Evolutionary conservation across 2,797 vertebrate species (phyloP).

Genomic region (Intellagama lesueurii): DNA sequence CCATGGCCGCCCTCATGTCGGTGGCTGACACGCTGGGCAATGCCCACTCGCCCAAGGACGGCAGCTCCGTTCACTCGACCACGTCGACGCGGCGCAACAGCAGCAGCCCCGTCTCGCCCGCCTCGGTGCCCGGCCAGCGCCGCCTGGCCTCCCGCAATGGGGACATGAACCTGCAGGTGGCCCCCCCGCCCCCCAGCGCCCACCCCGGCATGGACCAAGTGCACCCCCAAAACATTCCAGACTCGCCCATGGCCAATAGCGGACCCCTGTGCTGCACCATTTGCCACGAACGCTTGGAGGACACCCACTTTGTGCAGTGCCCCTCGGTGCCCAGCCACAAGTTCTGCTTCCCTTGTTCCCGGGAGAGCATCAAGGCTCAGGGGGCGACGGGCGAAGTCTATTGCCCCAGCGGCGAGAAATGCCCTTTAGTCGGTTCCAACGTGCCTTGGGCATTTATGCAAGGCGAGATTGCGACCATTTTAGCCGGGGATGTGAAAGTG

Average conservation of each 20-base stretch:
- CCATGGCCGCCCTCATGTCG: constrained; percentile 94
- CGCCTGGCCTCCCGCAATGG: constrained; percentile 90
- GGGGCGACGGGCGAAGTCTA: constrained; percentile 95
- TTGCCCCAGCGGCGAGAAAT: constrained; percentile 97
- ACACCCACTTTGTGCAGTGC: constrained; percentile 98
- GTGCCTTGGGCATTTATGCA: constrained; percentile 99
- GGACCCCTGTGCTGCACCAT: constrained; percentile 96
- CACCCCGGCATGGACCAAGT: constrained; percentile 89
- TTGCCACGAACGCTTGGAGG: constrained; percentile 96
- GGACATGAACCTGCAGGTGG: constrained; percentile 86
- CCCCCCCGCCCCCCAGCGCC: constrained; percentile 81
- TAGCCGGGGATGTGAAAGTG: constrained; percentile 96
- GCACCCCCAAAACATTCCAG: constrained; percentile 91
- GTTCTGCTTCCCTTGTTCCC: constrained; percentile 97
- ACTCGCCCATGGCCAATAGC: constrained; percentile 92
- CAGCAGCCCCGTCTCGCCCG: constrained; percentile 92
- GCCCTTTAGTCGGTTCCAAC: constrained; percentile 93
- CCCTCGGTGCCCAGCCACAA: constrained; percentile 95
- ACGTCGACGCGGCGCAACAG: constrained; percentile 89
- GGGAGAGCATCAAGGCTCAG: constrained; percentile 97
- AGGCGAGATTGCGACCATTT: constrained; percentile 97
- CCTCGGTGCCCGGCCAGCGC: constrained; percentile 88
- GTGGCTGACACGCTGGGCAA: constrained; percentile 90
- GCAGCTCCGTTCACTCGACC: constrained; percentile 92
- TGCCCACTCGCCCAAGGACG: constrained; percentile 91